phyloP scores from a whole-genome alignment of 2,113 vertebrate species.

The Triplophysa tibetana region DNA sequence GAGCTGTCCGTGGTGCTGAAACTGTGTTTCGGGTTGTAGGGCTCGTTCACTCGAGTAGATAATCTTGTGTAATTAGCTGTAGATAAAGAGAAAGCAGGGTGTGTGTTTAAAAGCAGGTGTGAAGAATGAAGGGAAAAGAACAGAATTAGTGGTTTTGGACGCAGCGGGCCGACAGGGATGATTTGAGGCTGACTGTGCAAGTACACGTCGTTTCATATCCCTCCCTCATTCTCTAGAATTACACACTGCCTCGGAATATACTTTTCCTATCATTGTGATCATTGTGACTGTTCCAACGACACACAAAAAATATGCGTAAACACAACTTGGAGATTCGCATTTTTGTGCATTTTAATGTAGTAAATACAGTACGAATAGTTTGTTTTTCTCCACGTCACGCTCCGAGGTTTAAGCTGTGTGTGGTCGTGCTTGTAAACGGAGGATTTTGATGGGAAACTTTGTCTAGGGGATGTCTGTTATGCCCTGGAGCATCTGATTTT shows the following conservation, averaged over 20 bases:
- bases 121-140: neutral
- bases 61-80: slow-evolving; percentile 24
- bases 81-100: neutral
- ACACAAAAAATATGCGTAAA: too few species aligned
- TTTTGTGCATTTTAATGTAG: too few species aligned
- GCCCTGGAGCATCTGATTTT: slow-evolving; percentile 25
- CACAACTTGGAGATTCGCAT: too few species aligned
- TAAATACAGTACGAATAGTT: too few species aligned
- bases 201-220: slow-evolving; percentile 14
- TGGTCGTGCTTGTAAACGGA: neutral
- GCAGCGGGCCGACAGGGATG: neutral
- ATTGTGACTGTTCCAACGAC: too few species aligned
- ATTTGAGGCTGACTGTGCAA: slow-evolving; percentile 15
- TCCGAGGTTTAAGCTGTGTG: neutral
- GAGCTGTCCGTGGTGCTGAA: slow-evolving; percentile 16
- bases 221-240: neutral
- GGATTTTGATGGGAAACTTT: slow-evolving; percentile 5
- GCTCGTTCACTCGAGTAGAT: slow-evolving; percentile 6
- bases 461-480: neutral
- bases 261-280: too few species aligned
- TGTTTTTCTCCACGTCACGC: too few species aligned
- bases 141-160: neutral
- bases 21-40: neutral
- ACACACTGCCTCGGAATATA: too few species aligned
- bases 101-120: slow-evolving; percentile 21